A percentile compares a stretch with the other conserved stretches of the same genome.
phyloP scores from a whole-genome alignment of 2,113 vertebrate genomes.

The Myiozetetes cayanensis region DNA sequence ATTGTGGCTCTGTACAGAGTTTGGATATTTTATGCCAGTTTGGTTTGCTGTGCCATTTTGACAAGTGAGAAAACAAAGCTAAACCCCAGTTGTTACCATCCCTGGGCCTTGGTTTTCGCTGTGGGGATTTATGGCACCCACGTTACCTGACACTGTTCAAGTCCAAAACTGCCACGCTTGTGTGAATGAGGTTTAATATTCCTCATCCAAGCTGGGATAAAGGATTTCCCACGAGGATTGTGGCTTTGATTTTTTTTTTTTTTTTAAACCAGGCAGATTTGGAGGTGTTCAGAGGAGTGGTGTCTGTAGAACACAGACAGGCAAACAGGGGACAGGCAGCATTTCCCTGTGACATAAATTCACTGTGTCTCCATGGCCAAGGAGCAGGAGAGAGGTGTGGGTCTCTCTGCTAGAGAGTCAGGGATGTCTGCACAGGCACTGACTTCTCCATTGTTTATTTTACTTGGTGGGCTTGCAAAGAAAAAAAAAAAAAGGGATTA shows the following conservation, averaged over 20 bases:
- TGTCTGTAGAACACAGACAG: neutral
- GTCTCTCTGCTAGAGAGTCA: neutral
- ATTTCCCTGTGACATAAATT: neutral
- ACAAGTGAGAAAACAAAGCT: slow-evolving; percentile 13
- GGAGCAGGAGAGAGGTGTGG: neutral
- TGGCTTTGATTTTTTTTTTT: neutral
- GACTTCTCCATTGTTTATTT: neutral
- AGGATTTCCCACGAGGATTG: neutral
- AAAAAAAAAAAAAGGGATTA: no score
- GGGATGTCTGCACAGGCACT: neutral
- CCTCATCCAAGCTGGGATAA: neutral
- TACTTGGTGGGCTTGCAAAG: neutral
- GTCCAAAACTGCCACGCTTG: neutral
- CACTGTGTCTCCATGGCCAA: neutral
- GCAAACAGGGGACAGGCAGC: neutral
- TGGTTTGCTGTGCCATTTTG: neutral
- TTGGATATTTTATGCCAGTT: neutral
- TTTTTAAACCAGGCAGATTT: neutral
- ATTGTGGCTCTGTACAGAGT: neutral
- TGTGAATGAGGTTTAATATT: neutral
- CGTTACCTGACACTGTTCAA: fast-evolving
- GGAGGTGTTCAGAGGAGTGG: neutral
- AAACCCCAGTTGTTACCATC: neutral
- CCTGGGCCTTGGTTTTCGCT: neutral
- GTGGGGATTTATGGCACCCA: neutral